Evolutionary conservation across 1,140 invertebrate genomes (phyloP).

Genomic region (Zaprionus taronus): DNA sequence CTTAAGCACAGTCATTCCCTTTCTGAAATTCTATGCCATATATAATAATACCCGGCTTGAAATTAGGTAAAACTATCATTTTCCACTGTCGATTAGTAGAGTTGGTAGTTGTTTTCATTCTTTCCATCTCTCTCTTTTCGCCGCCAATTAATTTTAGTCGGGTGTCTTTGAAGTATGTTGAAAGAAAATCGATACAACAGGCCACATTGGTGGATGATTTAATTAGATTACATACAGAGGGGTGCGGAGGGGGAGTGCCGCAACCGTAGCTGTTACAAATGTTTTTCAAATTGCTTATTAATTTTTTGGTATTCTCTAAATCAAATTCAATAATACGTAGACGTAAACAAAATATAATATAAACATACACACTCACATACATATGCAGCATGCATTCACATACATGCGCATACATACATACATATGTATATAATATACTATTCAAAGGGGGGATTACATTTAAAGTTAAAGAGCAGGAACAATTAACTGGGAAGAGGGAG

Average conservation of each 20-base stretch:
- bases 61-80: not conserved
- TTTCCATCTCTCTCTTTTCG: not conserved
- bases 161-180: not conserved
- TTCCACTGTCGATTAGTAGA: not conserved
- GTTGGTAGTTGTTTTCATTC: not conserved
- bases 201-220: constrained; percentile 14
- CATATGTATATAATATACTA: constrained; percentile 15
- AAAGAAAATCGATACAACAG: constrained; percentile 23
- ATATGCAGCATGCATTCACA: not conserved
- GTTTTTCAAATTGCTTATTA: not conserved
- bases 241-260: not conserved
- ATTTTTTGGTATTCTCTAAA: constrained; percentile 21
- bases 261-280: not conserved
- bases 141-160: constrained; percentile 1
- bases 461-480: constrained; percentile 22
- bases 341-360: constrained; percentile 16
- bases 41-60: not conserved
- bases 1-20: not conserved
- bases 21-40: not conserved
- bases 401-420: constrained; percentile 11
- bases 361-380: not conserved
- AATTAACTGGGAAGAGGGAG: not conserved
- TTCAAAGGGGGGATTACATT: constrained; percentile 7
- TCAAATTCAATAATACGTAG: constrained; percentile 36
- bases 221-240: constrained; percentile 9